Evolutionary conservation across 2,113 vertebrate genomes (phyloP), one percentile per base, ranked within the genome.

Genomic region (Raja brachyura): DNA sequence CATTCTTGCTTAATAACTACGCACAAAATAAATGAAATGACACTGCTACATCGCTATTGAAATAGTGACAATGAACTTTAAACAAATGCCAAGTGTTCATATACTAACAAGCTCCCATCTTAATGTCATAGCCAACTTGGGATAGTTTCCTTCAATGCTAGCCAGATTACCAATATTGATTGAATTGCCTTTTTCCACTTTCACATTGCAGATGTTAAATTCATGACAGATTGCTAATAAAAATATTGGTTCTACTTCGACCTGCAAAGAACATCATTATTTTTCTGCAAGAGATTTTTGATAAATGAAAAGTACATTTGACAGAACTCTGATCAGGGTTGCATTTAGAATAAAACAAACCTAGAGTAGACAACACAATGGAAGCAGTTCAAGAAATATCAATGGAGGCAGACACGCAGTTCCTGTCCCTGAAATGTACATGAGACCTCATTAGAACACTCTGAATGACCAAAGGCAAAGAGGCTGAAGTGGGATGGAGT

Each of bases 251-350:
- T 61, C 54, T 59, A 25, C 10, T 85, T 85, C 81, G 59, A 85
- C 81, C 28, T 54, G 20, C 0, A 81, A 54, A 81, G 20, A 81
- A 85, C 10, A 56, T 28, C 48, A 4, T 85, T 25, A 25, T 9
- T 85, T 85, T 85, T 59, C 81, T 85, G 25, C 81, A 85, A 20
- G 79, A 56, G 54, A 85, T n/a, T 85, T 85, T 59, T 59, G 81
- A n/a, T 10, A 85, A 25, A 22, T 83, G 9, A 83, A 20, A 22
- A 48, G 5, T 83, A 9, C 39, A 48, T 14, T 81, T 56, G 78
- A 25, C 78, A 81, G 56, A 85, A 61, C 22, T 54, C 54, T 59
- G 54, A 85, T 59, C 22, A 28, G 20, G 22, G 54, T 85, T 61
- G 48, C 59, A 28, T 28, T 59, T 10, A 25, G 74, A n/a, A 48